Base-by-base conservation (phyloP, 2,113 vertebrate genomes). In the Turnix velox region DNA sequence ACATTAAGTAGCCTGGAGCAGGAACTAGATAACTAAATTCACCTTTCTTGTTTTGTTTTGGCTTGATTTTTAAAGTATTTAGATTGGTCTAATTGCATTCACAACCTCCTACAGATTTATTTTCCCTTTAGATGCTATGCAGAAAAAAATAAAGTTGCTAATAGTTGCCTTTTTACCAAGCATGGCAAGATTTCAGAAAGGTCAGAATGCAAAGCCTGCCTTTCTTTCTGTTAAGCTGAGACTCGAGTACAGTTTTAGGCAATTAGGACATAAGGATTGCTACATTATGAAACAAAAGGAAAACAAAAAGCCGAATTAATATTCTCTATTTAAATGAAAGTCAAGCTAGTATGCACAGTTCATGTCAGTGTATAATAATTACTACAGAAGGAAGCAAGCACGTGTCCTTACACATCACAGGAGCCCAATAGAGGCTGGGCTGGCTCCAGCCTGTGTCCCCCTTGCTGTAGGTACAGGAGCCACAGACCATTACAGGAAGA, bases 131-230 rank as follows among this genome's bases (percentile, higher is more conserved):
- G 35, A 46, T 20, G 43, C 10, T 84, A 18, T 89, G 63, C 15
- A 84, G 73, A 84, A 73, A 71, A 71, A 80, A 84, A 84, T 27
- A 25, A 90, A 75, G 42, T 43, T 77, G 42, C 73, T 62, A 86
- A 46, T 40, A 90, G 30, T 33, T 57, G 42, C 18, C 18, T 62
- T 12, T 79, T 92, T 42, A 68, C 79, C 48, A 83, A 52, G 13
- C 28, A 17, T 5, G 18, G 59, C 22, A 66, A 77, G 33, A 45
- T 42, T 80, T 76, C 46, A 39, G 25, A 78, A 87, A 61, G 65
- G 18, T 43, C 81, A 71, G 39, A 42, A 27, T 31, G 66, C 0
- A 0, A 67, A 88, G 30, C 20, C 39, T 46, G 17, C 31, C 7
- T 52, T 81, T 52, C 45, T 79, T 4, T 1, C 19, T 59, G 7